These are phyloP conservation scores for Andricus grossulariae DNA, from an alignment of 1,140 invertebrate species.

Conservation along the genomic window DNA sequence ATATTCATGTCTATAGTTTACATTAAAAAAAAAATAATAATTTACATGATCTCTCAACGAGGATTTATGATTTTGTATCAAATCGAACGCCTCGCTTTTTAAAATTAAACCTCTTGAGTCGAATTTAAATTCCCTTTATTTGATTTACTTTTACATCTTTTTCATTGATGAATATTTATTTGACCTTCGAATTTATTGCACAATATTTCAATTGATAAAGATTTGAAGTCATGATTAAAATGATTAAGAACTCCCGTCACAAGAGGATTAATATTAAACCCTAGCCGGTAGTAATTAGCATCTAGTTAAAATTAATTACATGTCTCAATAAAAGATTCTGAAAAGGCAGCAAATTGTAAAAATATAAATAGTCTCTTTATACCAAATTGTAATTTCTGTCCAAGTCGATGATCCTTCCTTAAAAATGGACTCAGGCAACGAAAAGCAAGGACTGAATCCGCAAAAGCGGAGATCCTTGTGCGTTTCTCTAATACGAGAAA, in stretches of 20 bases:
- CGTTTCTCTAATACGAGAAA: background rate
- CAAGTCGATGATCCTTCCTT: background rate
- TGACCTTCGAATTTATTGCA: constrained; percentile 12
- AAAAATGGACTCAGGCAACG: background rate
- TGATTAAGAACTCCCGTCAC: background rate
- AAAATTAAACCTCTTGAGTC: constrained; percentile 30
- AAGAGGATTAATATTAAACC: constrained; percentile 7
- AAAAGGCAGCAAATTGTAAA: background rate
- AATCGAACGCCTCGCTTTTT: constrained; percentile 35
- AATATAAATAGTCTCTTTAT: constrained; percentile 1
- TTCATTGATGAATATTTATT: constrained; percentile 33
- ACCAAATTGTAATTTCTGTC: background rate
- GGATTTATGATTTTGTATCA: background rate
- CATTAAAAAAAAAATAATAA: constrained; percentile 68
- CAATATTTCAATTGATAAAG: background rate
- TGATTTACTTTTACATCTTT: constrained; percentile 32
- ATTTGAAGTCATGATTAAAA: background rate
- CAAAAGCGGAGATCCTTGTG: background rate
- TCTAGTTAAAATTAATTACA: constrained; percentile 8
- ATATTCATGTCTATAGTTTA: constrained; percentile 53
- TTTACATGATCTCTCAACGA: constrained; percentile 58
- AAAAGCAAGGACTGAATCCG: background rate
- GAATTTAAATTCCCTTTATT: constrained; percentile 26
- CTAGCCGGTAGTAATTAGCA: constrained; percentile 14
- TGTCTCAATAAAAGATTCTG: background rate